Evolutionary conservation across 2,797 vertebrate species (phyloP).

Genomic region (Cottoperca gobio): DNA sequence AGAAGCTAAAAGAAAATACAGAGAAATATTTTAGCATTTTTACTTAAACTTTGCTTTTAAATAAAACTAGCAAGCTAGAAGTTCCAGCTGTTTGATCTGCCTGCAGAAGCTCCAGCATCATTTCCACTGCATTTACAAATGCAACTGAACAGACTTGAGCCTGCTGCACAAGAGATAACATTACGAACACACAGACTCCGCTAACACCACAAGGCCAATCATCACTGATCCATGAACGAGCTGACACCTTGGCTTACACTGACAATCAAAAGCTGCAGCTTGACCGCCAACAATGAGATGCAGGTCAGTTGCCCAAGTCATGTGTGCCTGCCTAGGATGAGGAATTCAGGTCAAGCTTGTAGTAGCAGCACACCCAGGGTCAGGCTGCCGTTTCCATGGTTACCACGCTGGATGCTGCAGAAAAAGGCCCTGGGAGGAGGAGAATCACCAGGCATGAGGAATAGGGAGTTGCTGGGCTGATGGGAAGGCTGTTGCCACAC

Average conservation of each 20-base stretch:
- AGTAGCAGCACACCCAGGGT: slow-evolving; percentile 74
- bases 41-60: background rate
- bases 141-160: background rate
- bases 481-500: slow-evolving; percentile 82
- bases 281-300: slow-evolving; percentile 61
- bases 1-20: background rate
- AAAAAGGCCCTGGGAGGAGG: slow-evolving; percentile 76
- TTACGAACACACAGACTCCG: background rate
- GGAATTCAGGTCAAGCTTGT: slow-evolving; percentile 86
- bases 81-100: slow-evolving; percentile 5
- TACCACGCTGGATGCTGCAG: slow-evolving; percentile 84
- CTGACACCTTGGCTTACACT: background rate
- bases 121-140: background rate
- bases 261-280: slow-evolving; percentile 20
- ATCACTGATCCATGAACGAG: background rate
- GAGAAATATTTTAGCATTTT: too few species aligned
- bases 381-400: slow-evolving; percentile 82
- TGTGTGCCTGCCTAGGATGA: slow-evolving; percentile 53
- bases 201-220: background rate
- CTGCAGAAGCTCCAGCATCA: background rate
- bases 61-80: background rate
- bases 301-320: slow-evolving; percentile 70
- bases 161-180: background rate
- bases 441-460: slow-evolving; percentile 80
- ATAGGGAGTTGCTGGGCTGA: slow-evolving; percentile 84